Base-by-base conservation (phyloP, 2,888 invertebrate species). In the Orgyia antiqua region DNA sequence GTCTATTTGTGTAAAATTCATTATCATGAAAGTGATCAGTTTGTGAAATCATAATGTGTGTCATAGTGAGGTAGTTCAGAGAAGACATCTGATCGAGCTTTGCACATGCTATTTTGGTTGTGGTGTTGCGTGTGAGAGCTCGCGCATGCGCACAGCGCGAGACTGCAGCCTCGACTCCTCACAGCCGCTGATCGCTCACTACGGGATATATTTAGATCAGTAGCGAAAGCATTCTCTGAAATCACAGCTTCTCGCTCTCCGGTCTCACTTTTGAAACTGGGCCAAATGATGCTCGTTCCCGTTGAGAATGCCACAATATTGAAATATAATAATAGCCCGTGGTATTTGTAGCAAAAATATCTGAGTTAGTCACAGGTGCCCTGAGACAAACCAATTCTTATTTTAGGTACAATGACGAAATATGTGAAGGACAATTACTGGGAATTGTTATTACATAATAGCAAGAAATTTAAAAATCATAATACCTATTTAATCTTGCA, bases 191-290 rank as follows among this genome's bases (percentile, higher is more conserved):
- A 46, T 45, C 49, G 39, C 51, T 45, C 58, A 39, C 39, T 49
- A 52, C 48, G 50, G 41, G 72, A 53, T 83, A 82, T 76, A 77
- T 79, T 80, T 84, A 84, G 84, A 67, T 64, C 45, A 55, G 59
- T 61, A 75, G 68, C 80, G 71, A 78, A 82, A 80, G 73, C 79
- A 78, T 83, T 80, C 79, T 77, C 68, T 68, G 67, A 76, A 79
- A 80, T 73, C 70, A 72, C 69, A 71, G 78, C 77, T 74, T 78
- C 74, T 73, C 73, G 77, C 72, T 76, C 76, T 73, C 74, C 68
- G 74, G 68, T 76, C 82, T 73, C 76, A 75, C 76, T 77, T 78
- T 86, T 86, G 84, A 86, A 86, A 75, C 80, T 84, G 84, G 84
- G 84, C 84, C 84, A 86, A 84, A 80, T 71, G 78, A 76, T 76